Evolutionary conservation across 92 coral and sea anemone species (phyloP), one percentile per base, ranked within the genome.

Genomic region (Parazoanthus darwini): DNA sequence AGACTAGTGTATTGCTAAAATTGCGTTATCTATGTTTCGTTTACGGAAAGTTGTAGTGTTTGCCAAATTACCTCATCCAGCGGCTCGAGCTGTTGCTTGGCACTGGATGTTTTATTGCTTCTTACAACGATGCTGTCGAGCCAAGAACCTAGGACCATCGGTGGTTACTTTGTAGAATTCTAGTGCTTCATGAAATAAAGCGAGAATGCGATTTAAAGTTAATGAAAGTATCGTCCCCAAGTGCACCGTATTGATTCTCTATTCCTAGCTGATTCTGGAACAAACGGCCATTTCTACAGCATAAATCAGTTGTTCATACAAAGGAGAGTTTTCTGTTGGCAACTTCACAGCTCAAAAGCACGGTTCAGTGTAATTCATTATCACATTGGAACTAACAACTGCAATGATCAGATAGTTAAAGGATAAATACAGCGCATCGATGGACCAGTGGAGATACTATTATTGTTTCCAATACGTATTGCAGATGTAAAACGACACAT

Each of bases 111-210:
- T 79, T 20, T 63, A 63, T 3, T 63, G 70, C n/a, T 25, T 3
- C 22, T 63, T 63, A 20, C 25, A 23, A 22, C n/a, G 70, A 63
- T 63, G 51, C 4, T 54, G 59, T 50, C 5, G 42, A 26, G 14
- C 56, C 43, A 25, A 18, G 9, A 33, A 11, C 13, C 1, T 29
- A 6, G 50, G 11, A 5, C 46, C 63, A n/a, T 80, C 15, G 35
- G 26, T 58, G 71, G 46, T 9, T 56, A 6, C 16, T 42, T 43
- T 36, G 85, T 80, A 56, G 71, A 80, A 15, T 48, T 13, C 37
- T 54, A 42, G 18, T 80, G 48, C 70, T 58, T 80, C 50, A 14
- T 80, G 85, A 56, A 80, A 58, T 80, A 80, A 80, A 80, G 85
- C 29, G 51, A 29, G 37, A 59, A 54, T 29, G 48, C 38, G 8